Evolutionary conservation across 2,113 vertebrate genomes (phyloP), one percentile per base, ranked within the genome.

Genomic region (Coracopsis vasa): DNA sequence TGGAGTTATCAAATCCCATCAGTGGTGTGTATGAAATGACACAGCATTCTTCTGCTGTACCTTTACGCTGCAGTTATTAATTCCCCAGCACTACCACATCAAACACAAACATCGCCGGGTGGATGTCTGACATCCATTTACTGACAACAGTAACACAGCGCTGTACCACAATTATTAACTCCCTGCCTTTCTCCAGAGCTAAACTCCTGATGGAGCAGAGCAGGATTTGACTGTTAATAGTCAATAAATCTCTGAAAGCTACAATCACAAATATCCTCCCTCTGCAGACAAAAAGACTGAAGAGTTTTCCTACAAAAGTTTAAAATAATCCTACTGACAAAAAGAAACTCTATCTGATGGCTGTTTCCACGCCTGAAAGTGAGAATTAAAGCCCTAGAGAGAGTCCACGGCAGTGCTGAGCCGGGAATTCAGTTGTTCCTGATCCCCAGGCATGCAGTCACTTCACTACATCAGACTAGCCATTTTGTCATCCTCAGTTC

Each of bases 371-470:
- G 0, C 65, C 80, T 78, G 88, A 77, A 77, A 93, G 66, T 65
- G 67, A 91, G 85, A 92, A 91, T 93, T 87, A 95, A 95, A 93
- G 93, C 88, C 92, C 64, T 23, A 88, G 81, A 77, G 94, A 94
- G 88, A 92, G 90, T 27, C 60, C 88, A 58, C 3, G 2, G 93
- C 90, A 92, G 37, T 92, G 92, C 96, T 90, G 95, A 96, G 93
- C 90, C 16, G 65, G 92, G 95, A 83, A 80, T 94, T 96, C 95
- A 96, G 93, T 94, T 96, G 94, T 95, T 90, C 33, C 90, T 94
- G 93, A 96, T 94, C 93, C 95, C 89, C 85, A 80, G 96, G 90
- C 89, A 95, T 27, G 81, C 75, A 70, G 75, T 58, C 88, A 77
- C 94, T 88, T 93, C 64, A 35, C 92, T 50, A 25, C 82, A 90